These are phyloP conservation scores for Drosophila atroscutellata DNA, from an alignment of 2,888 invertebrate genomes.

Conservation along the genomic window DNA sequence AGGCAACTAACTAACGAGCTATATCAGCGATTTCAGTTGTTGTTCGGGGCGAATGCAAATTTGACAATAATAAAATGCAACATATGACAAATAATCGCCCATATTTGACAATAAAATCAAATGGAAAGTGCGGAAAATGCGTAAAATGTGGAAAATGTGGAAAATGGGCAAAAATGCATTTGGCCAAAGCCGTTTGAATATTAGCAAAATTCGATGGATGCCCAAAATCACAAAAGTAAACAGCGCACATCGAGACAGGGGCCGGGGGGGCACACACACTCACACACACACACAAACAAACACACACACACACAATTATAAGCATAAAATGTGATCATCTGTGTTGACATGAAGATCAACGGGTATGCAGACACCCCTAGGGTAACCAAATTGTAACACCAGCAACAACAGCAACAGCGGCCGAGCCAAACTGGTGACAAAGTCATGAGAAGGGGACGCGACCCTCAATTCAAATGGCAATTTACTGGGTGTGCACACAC, in stretches of 20 bases:
- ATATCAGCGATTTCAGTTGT: conserved; percentile 18
- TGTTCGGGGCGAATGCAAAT: conserved; percentile 64
- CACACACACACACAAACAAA: conserved; percentile 37
- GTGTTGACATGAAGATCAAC: conserved; percentile 85
- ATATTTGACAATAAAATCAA: conserved; percentile 77
- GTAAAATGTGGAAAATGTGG: conserved; percentile 36
- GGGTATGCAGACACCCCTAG: conserved; percentile 48
- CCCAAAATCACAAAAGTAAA: conserved; percentile 70
- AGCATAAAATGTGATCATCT: conserved; percentile 85
- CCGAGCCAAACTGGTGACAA: conserved; percentile 40
- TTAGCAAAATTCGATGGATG: conserved; percentile 58
- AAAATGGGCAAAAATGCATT: conserved; percentile 33
- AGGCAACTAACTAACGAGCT: conserved; percentile 64
- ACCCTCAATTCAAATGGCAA: conserved; percentile 78
- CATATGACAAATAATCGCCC: conserved; percentile 79
- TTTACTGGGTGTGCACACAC: conserved; percentile 77
- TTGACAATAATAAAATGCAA: conserved; percentile 78
- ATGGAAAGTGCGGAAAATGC: conserved; percentile 47
- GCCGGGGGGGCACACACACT: conserved; percentile 3
- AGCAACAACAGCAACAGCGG: conserved; percentile 44
- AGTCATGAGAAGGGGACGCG: conserved; percentile 47
- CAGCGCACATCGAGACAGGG: conserved; percentile 39
- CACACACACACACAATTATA: conserved; percentile 39
- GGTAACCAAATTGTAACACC: conserved; percentile 78
- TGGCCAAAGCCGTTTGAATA: conserved; percentile 34